Conservation (phyloP, 2,888 invertebrate species). For the Lamellibrachia columna region DNA sequence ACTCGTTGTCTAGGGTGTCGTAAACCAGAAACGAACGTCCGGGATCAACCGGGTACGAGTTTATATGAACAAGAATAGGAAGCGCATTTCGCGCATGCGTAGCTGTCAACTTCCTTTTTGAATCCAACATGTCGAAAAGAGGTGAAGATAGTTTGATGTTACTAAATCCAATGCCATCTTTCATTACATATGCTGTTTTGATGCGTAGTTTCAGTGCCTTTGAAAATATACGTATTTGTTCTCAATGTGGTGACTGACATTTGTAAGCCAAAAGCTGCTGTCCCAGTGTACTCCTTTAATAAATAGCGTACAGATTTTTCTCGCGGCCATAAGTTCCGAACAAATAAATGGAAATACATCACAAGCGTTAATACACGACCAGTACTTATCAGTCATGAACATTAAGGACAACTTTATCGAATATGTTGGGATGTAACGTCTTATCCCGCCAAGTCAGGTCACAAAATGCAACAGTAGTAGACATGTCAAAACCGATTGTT, state of each 20-base stretch:
- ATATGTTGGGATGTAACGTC: neutral
- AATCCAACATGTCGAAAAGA: constrained; percentile 60
- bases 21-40: neutral
- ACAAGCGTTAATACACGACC: neutral
- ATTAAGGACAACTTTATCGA: neutral
- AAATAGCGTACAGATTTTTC: neutral
- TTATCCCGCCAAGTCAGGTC: too few relatives aligned
- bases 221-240: neutral
- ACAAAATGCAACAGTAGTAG: neutral
- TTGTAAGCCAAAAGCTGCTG: neutral
- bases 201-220: neutral
- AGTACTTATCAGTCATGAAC: neutral
- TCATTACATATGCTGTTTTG: neutral
- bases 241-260: neutral
- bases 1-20: neutral
- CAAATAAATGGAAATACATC: neutral
- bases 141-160: constrained; percentile 41
- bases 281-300: neutral
- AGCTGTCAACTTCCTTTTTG: constrained; percentile 27
- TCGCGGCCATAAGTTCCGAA: neutral
- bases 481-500: neutral
- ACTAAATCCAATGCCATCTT: constrained; percentile 11
- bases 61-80: neutral
- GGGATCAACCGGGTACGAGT: neutral
- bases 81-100: neutral